Base-by-base conservation (phyloP, 2,888 invertebrate genomes). In the Rhingia campestris region DNA sequence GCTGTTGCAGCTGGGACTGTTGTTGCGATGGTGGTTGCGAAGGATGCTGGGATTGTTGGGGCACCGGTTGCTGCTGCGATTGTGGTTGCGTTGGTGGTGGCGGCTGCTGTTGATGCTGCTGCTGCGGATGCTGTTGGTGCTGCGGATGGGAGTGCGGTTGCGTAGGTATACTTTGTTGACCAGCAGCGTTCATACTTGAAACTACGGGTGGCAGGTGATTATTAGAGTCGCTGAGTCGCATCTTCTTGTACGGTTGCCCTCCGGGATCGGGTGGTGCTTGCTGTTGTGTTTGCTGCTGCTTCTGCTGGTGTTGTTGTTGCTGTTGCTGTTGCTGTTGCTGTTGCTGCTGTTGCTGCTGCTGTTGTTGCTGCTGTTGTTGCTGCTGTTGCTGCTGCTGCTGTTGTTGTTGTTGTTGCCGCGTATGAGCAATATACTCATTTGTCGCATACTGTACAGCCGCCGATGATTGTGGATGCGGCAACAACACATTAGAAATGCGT, bases 151-250 rank as follows among this genome's bases (percentile, higher is more conserved):
- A 7, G 7, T 56, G 87, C 74, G 49, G 84, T 72, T 84, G 84
- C 51, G 84, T 58, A 35, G 69, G 70, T 70, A 84, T 56, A 59
- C 45, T 84, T 70, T 81, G 86, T 70, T 76, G 86, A 56, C 80
- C 79, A 51, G 58, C 82, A 59, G 86, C 94, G 93, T 94, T 94
- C 92, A 94, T 94, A 92, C 93, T 93, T 90, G 94, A 94, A 88
- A 85, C 76, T 67, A 81, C 75, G 49, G 88, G 86, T 86, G 89
- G 90, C 90, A 90, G 90, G 89, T 91, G 90, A 89, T 91, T 90
- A 89, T 91, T 90, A 82, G 90, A 86, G 66, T 90, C 91, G 86
- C 88, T 88, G 64, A 90, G 86, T 64, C 91, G 88, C 82, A 90
- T 88, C 86, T 90, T 91, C 75, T 90, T 90, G 82, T 89, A 91